Evolutionary conservation across 2,888 invertebrate genomes (phyloP).

Genomic region (Sarcophaga variegata): DNA sequence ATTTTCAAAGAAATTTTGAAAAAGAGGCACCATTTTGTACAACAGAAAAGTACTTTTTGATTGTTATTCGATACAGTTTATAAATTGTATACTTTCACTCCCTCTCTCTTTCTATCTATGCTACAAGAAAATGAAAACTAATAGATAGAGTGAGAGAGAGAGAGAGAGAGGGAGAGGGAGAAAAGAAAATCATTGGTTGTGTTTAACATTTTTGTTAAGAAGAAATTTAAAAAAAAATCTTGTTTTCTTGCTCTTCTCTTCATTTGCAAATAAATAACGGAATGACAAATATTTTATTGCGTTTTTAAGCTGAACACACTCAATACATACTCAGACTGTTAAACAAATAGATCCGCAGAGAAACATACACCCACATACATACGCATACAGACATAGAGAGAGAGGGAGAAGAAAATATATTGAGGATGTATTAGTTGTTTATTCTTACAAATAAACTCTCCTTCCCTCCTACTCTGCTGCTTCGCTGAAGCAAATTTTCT

Average conservation of each 20-base stretch:
- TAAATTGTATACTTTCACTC: too few relatives aligned
- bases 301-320: slow-evolving; percentile 34
- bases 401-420: not conserved
- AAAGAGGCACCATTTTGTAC: too few relatives aligned
- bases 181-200: not conserved
- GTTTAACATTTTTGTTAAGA: not conserved
- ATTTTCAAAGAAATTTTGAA: too few relatives aligned
- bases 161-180: not conserved
- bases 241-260: not conserved
- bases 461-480: not conserved
- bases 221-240: not conserved
- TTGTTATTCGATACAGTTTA: too few relatives aligned
- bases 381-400: not conserved
- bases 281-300: slow-evolving; percentile 43
- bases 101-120: too few relatives aligned
- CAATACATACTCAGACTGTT: slow-evolving; percentile 22
- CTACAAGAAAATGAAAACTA: not conserved
- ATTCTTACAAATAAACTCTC: not conserved
- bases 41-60: too few relatives aligned
- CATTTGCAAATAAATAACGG: slow-evolving; percentile 31
- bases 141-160: not conserved
- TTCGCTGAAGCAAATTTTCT: not conserved
- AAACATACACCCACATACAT: not conserved
- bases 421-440: not conserved
- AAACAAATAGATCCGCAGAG: not conserved